A percentile compares a stretch with the other conserved stretches of the same genome.
Conservation (phyloP, 1,140 invertebrate genomes). For the Philotrypesis tridentata region DNA sequence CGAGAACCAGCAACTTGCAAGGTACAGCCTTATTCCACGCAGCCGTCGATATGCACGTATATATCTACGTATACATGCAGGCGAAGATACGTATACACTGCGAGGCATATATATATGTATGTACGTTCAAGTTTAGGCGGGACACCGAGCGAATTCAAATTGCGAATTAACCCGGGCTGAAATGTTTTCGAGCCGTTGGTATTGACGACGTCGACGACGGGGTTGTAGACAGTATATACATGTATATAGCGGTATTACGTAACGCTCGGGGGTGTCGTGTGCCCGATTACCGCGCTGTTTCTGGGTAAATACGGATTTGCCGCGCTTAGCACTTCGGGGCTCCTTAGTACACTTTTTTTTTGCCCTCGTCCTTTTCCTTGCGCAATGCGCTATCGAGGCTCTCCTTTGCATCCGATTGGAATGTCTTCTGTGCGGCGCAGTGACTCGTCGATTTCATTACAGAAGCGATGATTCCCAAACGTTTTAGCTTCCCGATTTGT, state of each 20-base stretch:
- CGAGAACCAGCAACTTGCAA: too few relatives aligned
- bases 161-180: slow-evolving; percentile 12
- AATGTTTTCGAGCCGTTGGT: slow-evolving; percentile 15
- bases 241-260: background rate
- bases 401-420: background rate
- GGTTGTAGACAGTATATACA: background rate
- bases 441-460: background rate
- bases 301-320: slow-evolving; percentile 16
- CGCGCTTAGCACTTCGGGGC: background rate
- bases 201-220: slow-evolving; percentile 13
- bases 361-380: background rate
- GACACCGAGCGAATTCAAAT: slow-evolving; percentile 23
- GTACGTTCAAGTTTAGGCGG: background rate
- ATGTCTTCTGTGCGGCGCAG: background rate
- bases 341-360: background rate
- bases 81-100: background rate
- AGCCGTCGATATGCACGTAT: background rate
- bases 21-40: too few relatives aligned
- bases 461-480: background rate
- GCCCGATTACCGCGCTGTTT: background rate
- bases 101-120: background rate
- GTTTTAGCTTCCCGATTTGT: too few relatives aligned
- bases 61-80: too few relatives aligned
- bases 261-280: slow-evolving; percentile 5
- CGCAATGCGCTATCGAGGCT: background rate